Evolutionary conservation across 2,888 invertebrate genomes (phyloP).

Genomic region (Orthosia gracilis): DNA sequence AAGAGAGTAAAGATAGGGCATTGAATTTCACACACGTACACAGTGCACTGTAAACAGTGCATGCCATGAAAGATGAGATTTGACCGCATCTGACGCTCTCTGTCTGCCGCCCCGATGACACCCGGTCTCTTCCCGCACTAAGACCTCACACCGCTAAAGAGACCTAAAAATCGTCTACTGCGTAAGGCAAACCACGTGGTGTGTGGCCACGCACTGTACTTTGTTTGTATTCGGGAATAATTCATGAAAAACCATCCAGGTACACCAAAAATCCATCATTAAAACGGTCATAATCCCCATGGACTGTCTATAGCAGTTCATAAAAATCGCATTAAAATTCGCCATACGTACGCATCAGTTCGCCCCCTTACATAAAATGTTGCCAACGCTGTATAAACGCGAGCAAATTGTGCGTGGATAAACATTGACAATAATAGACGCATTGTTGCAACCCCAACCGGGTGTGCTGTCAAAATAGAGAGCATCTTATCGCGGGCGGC

Average conservation of each 20-base stretch:
- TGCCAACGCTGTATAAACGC: slow-evolving; percentile 88
- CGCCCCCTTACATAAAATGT: slow-evolving; percentile 76
- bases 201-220: background rate
- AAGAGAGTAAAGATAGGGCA: background rate
- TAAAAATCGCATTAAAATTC: slow-evolving; percentile 79
- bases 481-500: slow-evolving; percentile 62
- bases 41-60: too few relatives aligned
- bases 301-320: slow-evolving; percentile 61
- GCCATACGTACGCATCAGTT: slow-evolving; percentile 62
- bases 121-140: too few relatives aligned
- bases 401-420: slow-evolving; percentile 90
- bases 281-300: slow-evolving; percentile 57
- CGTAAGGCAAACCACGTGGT: too few relatives aligned
- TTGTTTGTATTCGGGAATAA: background rate
- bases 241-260: slow-evolving; percentile 2
- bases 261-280: slow-evolving; percentile 42
- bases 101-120: too few relatives aligned
- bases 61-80: too few relatives aligned
- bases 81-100: too few relatives aligned
- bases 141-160: too few relatives aligned
- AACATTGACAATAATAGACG: slow-evolving; percentile 87
- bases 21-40: background rate
- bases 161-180: too few relatives aligned
- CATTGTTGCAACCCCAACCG: slow-evolving; percentile 84
- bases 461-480: slow-evolving; percentile 69